phyloP scores from a whole-genome alignment of 2,797 vertebrate genomes.

The Champsocephalus esox region DNA sequence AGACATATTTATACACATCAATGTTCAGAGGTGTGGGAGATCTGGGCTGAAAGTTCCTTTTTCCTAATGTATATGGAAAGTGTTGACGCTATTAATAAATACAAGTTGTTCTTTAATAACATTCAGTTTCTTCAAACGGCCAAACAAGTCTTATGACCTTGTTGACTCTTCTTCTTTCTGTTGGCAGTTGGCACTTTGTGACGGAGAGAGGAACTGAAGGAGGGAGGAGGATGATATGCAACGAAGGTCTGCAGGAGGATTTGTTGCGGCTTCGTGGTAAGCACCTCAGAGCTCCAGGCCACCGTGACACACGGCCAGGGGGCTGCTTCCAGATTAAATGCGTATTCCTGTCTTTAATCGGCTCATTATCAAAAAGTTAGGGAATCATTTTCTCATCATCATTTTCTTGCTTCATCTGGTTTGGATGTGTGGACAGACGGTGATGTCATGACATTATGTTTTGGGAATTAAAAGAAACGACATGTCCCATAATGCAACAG shows the following conservation, averaged over 20 bases:
- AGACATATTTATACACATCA: neutral
- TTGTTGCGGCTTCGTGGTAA: slow-evolving; percentile 33
- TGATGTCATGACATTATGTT: neutral
- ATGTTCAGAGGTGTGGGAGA: neutral
- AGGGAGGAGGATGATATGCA: slow-evolving; percentile 39
- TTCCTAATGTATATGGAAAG: neutral
- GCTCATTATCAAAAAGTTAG: slow-evolving; percentile 11
- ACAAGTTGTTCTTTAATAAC: neutral
- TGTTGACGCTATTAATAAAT: neutral
- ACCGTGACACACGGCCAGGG: neutral
- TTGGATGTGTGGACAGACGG: neutral
- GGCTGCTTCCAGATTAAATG: slow-evolving; percentile 22
- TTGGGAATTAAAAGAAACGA: neutral
- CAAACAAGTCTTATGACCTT: neutral
- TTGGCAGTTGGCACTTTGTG: neutral
- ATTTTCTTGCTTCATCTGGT: neutral
- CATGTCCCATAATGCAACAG: neutral
- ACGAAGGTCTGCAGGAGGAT: slow-evolving; percentile 34
- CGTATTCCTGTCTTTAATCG: slow-evolving; percentile 22
- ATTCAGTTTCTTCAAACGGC: neutral
- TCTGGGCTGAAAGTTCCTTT: neutral
- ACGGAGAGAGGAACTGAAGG: slow-evolving; percentile 26
- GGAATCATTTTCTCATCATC: neutral
- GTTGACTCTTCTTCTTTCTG: neutral
- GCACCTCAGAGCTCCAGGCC: slow-evolving; percentile 24